These are phyloP conservation scores for Nansenia antarctica DNA, from an alignment of 2,113 vertebrate species.

Conservation along the genomic window DNA sequence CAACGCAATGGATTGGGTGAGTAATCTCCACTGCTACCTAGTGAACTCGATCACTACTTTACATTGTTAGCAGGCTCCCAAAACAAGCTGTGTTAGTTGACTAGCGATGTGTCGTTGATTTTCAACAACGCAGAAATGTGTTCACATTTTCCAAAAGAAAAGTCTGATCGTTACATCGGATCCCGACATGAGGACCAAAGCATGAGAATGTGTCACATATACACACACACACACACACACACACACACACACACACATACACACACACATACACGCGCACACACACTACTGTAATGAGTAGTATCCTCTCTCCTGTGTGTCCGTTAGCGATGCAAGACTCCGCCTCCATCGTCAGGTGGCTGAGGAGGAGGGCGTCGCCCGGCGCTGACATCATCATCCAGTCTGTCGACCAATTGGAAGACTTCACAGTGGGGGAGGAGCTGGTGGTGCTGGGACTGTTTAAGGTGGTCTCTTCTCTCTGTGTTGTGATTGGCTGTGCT, in stretches of 20 bases:
- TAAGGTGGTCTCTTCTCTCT: slow-evolving; percentile 72
- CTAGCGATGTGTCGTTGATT: too few relatives aligned
- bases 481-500: neutral
- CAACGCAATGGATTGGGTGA: too few relatives aligned
- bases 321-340: slow-evolving; percentile 81
- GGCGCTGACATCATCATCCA: slow-evolving; percentile 76
- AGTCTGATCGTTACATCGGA: too few relatives aligned
- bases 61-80: neutral
- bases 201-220: slow-evolving; percentile 27
- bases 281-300: too few relatives aligned
- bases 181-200: too few relatives aligned
- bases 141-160: too few relatives aligned
- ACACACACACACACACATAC: neutral
- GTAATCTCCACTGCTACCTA: too few relatives aligned
- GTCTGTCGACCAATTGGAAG: slow-evolving; percentile 69
- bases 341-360: slow-evolving; percentile 84
- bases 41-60: neutral
- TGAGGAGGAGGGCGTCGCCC: slow-evolving; percentile 83
- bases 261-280: neutral
- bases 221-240: slow-evolving; percentile 26
- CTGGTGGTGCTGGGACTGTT: slow-evolving; percentile 88
- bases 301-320: slow-evolving; percentile 22
- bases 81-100: too few relatives aligned
- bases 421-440: slow-evolving; percentile 70
- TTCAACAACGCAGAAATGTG: too few relatives aligned